phyloP scores from a whole-genome alignment of 2,888 invertebrate species.

The Panopea generosa region DNA sequence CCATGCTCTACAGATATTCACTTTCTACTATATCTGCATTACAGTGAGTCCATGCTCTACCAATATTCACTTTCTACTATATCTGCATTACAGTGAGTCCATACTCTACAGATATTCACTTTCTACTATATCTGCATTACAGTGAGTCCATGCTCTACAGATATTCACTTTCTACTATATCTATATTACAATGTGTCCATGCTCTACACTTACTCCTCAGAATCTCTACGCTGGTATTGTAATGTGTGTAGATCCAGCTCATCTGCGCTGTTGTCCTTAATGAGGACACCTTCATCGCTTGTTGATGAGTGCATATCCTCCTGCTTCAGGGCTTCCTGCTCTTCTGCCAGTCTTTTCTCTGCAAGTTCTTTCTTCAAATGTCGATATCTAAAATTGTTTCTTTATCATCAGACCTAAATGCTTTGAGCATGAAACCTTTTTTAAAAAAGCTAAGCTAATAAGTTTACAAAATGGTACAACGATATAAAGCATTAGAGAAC shows the following conservation, averaged over 20 bases:
- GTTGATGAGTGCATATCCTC: constrained; percentile 85
- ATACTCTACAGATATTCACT: too few species aligned
- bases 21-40: too few species aligned
- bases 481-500: too few species aligned
- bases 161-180: too few species aligned
- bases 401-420: background rate
- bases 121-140: too few species aligned
- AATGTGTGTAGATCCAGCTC: constrained; percentile 70
- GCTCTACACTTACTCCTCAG: constrained; percentile 83
- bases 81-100: too few species aligned
- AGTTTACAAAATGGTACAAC: background rate
- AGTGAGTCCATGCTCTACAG: too few species aligned
- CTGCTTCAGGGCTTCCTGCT: constrained; percentile 48
- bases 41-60: too few species aligned
- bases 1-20: too few species aligned
- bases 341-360: constrained; percentile 33
- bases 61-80: too few species aligned
- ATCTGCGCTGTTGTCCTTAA: constrained; percentile 88
- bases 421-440: background rate
- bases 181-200: too few species aligned
- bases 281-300: constrained; percentile 87
- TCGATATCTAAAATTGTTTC: constrained; percentile 36
- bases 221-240: constrained; percentile 67
- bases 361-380: constrained; percentile 29
- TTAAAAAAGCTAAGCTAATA: background rate